A percentile compares a stretch with the other conserved stretches of the same genome.
phyloP scores from a whole-genome alignment of 2,888 invertebrate species.

The Thera britannica region DNA sequence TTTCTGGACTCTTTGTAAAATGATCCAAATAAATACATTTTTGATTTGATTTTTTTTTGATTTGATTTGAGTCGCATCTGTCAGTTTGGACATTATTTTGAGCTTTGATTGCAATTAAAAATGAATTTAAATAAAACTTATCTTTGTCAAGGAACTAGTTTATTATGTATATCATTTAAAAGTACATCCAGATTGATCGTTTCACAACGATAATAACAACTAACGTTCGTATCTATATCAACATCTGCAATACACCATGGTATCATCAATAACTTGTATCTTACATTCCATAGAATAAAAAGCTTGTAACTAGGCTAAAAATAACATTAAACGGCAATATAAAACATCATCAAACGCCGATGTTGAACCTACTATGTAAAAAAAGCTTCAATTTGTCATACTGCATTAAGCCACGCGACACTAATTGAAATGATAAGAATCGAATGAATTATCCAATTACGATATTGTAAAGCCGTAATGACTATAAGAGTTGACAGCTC shows the following conservation, averaged over 20 bases:
- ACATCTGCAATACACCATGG: background rate
- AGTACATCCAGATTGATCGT: too few species aligned
- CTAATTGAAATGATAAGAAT: constrained; percentile 69
- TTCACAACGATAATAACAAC: too few species aligned
- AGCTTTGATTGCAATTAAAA: too few species aligned
- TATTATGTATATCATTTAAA: too few species aligned
- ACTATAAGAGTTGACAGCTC: constrained; percentile 60
- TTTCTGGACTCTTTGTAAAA: too few species aligned
- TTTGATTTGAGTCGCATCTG: too few species aligned
- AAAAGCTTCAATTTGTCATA: constrained; percentile 57
- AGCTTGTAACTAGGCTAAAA: background rate
- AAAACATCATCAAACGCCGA: background rate
- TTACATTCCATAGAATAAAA: background rate
- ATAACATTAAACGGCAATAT: background rate
- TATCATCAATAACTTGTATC: background rate
- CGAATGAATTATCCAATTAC: constrained; percentile 68
- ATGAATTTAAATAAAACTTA: too few species aligned
- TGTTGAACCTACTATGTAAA: constrained; percentile 37
- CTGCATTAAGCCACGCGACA: constrained; percentile 42
- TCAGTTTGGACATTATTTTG: too few species aligned
- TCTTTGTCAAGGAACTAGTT: too few species aligned
- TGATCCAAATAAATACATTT: too few species aligned
- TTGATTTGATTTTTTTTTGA: too few species aligned
- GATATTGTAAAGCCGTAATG: constrained; percentile 62
- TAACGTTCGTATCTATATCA: background rate